Base-by-base conservation (phyloP, 2,113 vertebrate genomes). In the Muntiacus muntjak region DNA sequence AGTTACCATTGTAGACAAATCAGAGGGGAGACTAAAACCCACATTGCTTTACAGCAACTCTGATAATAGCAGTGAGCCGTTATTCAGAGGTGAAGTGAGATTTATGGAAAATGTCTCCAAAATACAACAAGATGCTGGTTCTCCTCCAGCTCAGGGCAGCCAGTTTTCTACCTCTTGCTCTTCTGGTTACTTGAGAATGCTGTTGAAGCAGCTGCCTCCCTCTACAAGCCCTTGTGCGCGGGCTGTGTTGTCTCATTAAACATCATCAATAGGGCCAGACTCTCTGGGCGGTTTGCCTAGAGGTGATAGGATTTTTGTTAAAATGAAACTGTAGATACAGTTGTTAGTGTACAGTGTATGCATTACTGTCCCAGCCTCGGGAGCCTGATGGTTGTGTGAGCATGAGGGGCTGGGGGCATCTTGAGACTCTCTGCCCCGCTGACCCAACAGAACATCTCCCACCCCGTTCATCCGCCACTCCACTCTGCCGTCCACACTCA, bases 261-360 rank as follows among this genome's bases (percentile, higher is more conserved):
- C 5, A 1, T 5, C 54, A 6, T 4, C 58, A 2, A 2, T 36
- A 87, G 43, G 57, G 64, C 82, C 21, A 30, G n/a, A 92, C 33
- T 30, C 26, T 71, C 26, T 26, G 3, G 74, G 64, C 33, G 43
- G 89, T 21, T 52, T 33, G 55, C 12, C 50, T 88, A 19, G n/a
- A 2, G 2, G 2, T 17, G 52, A 12, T 26, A 14, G 40, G 71
- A 8, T 8, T 67, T 36, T 19, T 28, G 36, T 82, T 10, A 30
- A 43, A 9, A 17, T 0, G 30, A 0, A 52, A 4, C 21, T 0
- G 1, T 30, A 30, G n/a, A 6, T 4, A 17, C 7, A 14, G 40
- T 16, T 23, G 36, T 2, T 23, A 0, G 1, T 25, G 7, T 1
- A 1, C 4, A 1, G 1, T 4, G n/a, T 16, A 0, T 6, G 1